phyloP scores from a whole-genome alignment of 2,797 vertebrate species.

The Synaphobranchus kaupii region DNA sequence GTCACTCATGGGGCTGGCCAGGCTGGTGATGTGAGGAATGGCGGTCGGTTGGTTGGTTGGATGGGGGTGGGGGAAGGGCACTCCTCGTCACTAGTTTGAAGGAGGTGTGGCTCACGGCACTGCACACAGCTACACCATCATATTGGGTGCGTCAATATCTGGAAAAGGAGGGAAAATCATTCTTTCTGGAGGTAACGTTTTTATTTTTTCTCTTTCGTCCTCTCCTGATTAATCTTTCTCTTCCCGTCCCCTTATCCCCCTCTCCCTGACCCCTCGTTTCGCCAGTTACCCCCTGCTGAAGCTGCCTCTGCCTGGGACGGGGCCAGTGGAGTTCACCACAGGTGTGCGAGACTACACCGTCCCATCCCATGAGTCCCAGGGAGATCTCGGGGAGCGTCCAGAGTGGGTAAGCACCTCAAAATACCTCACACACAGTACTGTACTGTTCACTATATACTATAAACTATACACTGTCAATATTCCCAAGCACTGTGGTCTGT shows the following conservation, averaged over 20 bases:
- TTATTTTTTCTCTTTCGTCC: neutral
- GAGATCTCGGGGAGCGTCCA: conserved; percentile 78
- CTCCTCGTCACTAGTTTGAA: neutral
- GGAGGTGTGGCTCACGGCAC: neutral
- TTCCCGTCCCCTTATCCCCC: neutral
- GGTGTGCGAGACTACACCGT: conserved; percentile 84
- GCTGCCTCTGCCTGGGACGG: conserved; percentile 93
- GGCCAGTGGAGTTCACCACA: conserved; percentile 93
- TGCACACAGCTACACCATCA: neutral
- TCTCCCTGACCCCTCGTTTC: too few relatives aligned
- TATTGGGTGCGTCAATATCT: neutral
- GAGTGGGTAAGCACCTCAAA: conserved; percentile 84
- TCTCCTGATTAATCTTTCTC: neutral
- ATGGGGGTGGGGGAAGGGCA: neutral
- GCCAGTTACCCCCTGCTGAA: conserved; percentile 88
- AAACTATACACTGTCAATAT: neutral
- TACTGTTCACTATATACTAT: neutral
- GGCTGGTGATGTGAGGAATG: neutral
- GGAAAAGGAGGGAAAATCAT: neutral
- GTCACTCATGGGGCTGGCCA: neutral
- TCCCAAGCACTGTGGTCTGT: neutral
- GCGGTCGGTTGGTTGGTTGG: neutral
- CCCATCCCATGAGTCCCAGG: conserved; percentile 70
- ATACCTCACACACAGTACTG: neutral
- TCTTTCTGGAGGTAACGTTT: neutral